phyloP scores from a whole-genome alignment of 2,113 vertebrate species.

The Tyto alba region DNA sequence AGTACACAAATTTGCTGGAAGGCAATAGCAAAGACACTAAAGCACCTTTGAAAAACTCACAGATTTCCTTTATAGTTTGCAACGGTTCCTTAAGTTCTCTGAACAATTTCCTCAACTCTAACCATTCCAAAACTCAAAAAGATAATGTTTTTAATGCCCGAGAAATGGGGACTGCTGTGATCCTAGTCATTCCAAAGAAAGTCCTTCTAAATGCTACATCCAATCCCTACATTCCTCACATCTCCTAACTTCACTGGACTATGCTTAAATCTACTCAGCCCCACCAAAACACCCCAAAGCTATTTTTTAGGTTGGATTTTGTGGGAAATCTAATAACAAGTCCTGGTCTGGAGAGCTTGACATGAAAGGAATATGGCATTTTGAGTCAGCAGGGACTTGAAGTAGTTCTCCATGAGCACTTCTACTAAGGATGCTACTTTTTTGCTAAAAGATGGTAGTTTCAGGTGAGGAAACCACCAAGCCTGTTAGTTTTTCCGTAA shows the following conservation, averaged over 20 bases:
- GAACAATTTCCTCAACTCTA: not conserved
- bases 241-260: not conserved
- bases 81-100: not conserved
- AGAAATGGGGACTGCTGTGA: not conserved
- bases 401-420: not conserved
- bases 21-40: not conserved
- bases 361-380: not conserved
- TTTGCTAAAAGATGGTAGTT: not conserved
- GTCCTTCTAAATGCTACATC: not conserved
- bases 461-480: not conserved
- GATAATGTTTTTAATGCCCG: not conserved
- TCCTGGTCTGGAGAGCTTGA: not conserved
- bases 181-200: not conserved
- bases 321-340: not conserved
- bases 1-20: constrained; percentile 5
- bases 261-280: not conserved
- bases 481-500: not conserved
- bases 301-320: not conserved
- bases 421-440: not conserved
- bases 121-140: not conserved
- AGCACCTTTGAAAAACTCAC: not conserved
- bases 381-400: not conserved
- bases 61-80: not conserved
- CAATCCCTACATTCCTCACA: not conserved
- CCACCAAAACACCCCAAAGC: not conserved